Base-by-base conservation (phyloP, 37 sponge, comb jelly and placozoan genomes). In the Diacarnus erythraeanus region DNA sequence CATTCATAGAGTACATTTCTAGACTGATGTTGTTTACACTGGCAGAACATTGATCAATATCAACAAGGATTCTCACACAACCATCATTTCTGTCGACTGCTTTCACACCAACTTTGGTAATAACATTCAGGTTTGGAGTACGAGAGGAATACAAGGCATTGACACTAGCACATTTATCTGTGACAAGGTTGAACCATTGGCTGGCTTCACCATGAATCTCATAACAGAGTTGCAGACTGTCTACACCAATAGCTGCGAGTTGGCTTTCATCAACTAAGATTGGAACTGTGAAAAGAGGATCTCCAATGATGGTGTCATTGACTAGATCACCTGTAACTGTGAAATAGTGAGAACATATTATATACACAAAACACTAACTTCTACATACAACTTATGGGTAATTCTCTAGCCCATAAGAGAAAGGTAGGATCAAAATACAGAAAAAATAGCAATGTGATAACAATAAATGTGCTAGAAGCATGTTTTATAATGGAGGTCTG, bases 251-350 rank as follows among this genome's bases (percentile, higher is more conserved):
- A 1, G 66, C n/a, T 15, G 40, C 27, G 30, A 82, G 75, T 29
- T 75, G 63, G 9, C 43, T 29, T 9, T 65, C 38, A 21, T 59
- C 43, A 12, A 71, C 67, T 34, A 72, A 33, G 43, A 86, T 61
- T 1, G 88, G 88, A 0, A 81, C 83, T 20, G 74, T 88, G 56
- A 77, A 57, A 38, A 88, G 78, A 30, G 88, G 88, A 44, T 88
- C 88, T 41, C 82, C 88, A 51, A 77, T 42, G 18, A 77, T 78
- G 30, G 83, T 78, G 78, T 82, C 83, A 40, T 88, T 88, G 20
- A 44, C 82, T 22, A 21, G 36, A 1, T 42, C 22, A 3, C 77
- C 76, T 35, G 47, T 17, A 31, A 64, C 82, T 68, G 56, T 34
- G 8, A 18, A 31, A 65, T 30, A 20, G 23, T 60, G 22, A 60